phyloP scores from a whole-genome alignment of 2,888 invertebrate genomes.

The Tromatobia lineatoria region DNA sequence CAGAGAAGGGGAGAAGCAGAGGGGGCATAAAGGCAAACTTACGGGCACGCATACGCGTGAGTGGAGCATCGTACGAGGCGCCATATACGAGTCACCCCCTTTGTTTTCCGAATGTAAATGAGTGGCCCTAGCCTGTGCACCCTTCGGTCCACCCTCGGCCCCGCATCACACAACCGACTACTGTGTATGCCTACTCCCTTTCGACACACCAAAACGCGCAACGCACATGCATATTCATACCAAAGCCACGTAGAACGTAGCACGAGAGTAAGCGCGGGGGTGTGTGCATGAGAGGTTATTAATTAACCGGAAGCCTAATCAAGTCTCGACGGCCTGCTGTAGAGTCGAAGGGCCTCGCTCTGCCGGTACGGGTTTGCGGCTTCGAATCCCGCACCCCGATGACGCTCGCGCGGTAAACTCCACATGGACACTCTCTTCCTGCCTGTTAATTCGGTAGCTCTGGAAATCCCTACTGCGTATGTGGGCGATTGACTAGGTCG shows the following conservation, averaged over 20 bases:
- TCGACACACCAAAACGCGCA: conserved; percentile 82
- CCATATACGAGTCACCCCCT: conserved; percentile 72
- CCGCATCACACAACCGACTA: conserved; percentile 60
- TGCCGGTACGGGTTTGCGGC: conserved; percentile 55
- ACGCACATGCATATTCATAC: conserved; percentile 84
- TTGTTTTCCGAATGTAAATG: conserved; percentile 85
- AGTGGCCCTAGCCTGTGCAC: conserved; percentile 78
- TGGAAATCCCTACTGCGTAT: conserved; percentile 55
- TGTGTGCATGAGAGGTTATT: conserved; percentile 86
- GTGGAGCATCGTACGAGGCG: conserved; percentile 11
- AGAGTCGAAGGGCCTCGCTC: conserved; percentile 58
- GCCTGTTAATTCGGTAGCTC: conserved; percentile 67
- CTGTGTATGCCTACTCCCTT: conserved; percentile 68
- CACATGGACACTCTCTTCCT: conserved; percentile 75
- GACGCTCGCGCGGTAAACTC: conserved; percentile 38
- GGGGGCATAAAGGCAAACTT: conserved; percentile 43
- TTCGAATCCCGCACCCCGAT: conserved; percentile 68
- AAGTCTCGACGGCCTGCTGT: conserved; percentile 81
- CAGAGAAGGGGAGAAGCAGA: not conserved
- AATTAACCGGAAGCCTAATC: conserved; percentile 88
- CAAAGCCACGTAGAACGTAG: conserved; percentile 69
- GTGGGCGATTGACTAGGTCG: conserved; percentile 33
- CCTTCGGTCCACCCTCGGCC: conserved; percentile 79
- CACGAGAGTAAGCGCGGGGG: conserved; percentile 59
- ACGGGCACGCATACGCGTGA: conserved; percentile 17